Evolutionary conservation across 1,140 invertebrate genomes (phyloP).

Genomic region (Polypedilum vanderplanki): DNA sequence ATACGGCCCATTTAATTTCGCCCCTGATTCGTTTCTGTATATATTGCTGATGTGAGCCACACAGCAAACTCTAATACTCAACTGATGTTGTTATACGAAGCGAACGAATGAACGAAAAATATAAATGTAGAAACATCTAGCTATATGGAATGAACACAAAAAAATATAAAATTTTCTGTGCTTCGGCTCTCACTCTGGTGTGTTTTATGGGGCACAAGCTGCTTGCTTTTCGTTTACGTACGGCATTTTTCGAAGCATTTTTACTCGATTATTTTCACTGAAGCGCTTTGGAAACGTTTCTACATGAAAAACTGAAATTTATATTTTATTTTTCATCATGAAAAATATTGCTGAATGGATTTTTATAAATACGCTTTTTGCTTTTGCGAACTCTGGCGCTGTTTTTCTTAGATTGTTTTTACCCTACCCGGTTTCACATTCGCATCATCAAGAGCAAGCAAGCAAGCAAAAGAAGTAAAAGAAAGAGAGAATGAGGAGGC

Average conservation of each 20-base stretch:
- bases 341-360: constrained; percentile 29
- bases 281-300: constrained; percentile 24
- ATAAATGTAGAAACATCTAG: constrained; percentile 26
- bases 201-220: constrained; percentile 27
- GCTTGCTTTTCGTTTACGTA: constrained; percentile 22
- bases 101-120: constrained; percentile 22
- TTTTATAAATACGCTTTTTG: constrained; percentile 28
- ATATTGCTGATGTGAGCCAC: constrained; percentile 25
- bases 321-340: constrained; percentile 28
- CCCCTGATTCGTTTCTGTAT: not conserved
- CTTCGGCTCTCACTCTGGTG: constrained; percentile 27
- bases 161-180: constrained; percentile 28
- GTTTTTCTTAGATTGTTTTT: constrained; percentile 29
- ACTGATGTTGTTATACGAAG: constrained; percentile 25
- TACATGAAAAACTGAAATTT: constrained; percentile 24
- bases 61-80: constrained; percentile 28
- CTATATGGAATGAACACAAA: constrained; percentile 29
- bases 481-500: not conserved
- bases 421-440: constrained; percentile 14
- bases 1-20: constrained; percentile 14
- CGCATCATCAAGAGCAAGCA: not conserved
- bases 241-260: constrained; percentile 28
- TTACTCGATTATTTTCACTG: constrained; percentile 24
- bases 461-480: too few relatives aligned
- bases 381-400: constrained; percentile 26